Percentiles rank a stretch among this genome's conserved stretches.
Conservation (phyloP, 1,140 invertebrate genomes). For the Drosophila mojavensis region DNA sequence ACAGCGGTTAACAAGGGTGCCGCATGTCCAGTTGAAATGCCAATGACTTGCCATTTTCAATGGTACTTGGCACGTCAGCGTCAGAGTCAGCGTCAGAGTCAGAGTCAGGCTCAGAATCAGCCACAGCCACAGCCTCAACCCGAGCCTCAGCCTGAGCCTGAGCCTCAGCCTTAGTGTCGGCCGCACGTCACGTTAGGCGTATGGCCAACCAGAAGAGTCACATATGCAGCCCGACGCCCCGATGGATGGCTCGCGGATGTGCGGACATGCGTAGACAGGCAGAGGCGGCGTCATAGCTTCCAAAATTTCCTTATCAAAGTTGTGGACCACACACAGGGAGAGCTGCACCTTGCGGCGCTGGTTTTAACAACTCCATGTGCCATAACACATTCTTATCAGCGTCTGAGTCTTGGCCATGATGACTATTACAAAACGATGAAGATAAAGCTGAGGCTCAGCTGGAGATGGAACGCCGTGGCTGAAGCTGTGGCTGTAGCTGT, state of each 20-base stretch:
- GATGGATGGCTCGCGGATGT: constrained; percentile 35
- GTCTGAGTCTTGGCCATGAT: constrained; percentile 42
- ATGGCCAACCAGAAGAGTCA: constrained; percentile 47
- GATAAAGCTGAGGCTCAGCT: constrained; percentile 41
- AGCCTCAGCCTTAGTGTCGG: constrained; percentile 36
- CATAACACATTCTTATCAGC: constrained; percentile 71
- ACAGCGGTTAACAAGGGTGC: constrained; percentile 74
- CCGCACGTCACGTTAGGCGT: constrained; percentile 58
- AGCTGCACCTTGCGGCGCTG: constrained; percentile 64
- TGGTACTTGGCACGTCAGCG: constrained; percentile 75
- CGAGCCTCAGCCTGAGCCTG: constrained; percentile 23
- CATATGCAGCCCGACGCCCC: background rate
- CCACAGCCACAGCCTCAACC: background rate
- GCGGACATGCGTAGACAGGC: constrained; percentile 9
- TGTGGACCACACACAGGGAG: constrained; percentile 70
- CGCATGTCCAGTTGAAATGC: constrained; percentile 81
- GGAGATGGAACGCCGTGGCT: constrained; percentile 23
- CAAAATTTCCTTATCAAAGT: constrained; percentile 74
- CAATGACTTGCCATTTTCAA: constrained; percentile 80
- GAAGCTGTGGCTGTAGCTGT: constrained; percentile 4
- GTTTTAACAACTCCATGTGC: constrained; percentile 73
- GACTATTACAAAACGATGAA: constrained; percentile 74
- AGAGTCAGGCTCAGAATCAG: background rate
- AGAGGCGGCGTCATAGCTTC: constrained; percentile 22
- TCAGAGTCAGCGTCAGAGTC: constrained; percentile 43